phyloP scores from a whole-genome alignment of 2,113 vertebrate species.

The Onychostruthus taczanowskii region DNA sequence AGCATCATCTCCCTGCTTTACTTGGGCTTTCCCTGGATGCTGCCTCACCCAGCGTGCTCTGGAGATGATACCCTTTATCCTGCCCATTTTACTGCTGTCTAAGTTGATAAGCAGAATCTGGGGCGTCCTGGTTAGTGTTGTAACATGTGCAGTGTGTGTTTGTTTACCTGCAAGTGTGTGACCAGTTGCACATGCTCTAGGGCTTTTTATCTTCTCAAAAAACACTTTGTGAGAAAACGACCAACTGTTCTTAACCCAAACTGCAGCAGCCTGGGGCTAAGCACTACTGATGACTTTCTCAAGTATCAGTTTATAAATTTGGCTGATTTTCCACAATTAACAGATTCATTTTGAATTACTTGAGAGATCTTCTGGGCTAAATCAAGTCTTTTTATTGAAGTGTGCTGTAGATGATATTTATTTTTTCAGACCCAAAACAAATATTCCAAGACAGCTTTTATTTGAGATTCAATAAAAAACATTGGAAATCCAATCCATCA shows the following conservation, averaged over 20 bases:
- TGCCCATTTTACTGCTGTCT: neutral
- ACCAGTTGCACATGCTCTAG: neutral
- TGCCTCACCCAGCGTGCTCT: neutral
- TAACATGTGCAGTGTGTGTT: neutral
- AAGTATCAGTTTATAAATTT: neutral
- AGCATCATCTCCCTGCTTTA: neutral
- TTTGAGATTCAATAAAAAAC: neutral
- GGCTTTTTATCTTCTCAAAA: neutral
- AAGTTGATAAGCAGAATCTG: neutral
- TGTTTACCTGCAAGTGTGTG: neutral
- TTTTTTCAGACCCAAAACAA: neutral
- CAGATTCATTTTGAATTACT: neutral
- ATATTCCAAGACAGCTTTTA: neutral
- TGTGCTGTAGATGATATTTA: neutral
- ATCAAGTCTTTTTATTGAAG: neutral
- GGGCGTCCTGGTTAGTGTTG: neutral
- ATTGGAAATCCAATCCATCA: neutral
- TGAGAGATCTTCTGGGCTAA: neutral
- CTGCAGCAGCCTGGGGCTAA: neutral
- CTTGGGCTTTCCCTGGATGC: neutral
- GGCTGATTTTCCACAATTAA: neutral
- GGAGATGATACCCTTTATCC: neutral
- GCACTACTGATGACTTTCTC: neutral
- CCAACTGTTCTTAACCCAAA: neutral
- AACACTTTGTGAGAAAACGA: neutral